Evolutionary conservation across 2,113 vertebrate genomes (phyloP), one percentile per base, ranked within the genome.

Genomic region (Acrocephalus kingi): DNA sequence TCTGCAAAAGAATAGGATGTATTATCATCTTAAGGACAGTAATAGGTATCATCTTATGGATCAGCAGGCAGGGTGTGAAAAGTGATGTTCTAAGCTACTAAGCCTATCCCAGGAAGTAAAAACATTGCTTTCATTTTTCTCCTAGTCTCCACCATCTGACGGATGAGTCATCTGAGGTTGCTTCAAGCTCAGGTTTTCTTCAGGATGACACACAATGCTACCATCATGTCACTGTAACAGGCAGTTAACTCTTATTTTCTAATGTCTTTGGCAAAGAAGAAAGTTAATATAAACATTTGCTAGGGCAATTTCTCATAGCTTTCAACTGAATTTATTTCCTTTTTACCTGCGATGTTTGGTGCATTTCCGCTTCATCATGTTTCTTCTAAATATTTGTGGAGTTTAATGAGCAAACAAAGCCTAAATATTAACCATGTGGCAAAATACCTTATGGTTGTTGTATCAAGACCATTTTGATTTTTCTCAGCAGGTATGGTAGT

Each of bases 151-250:
- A 96, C 96, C 95, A 96, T 94, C 95, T 96, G 96, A 97, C 68
- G 93, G 96, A 90, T 97, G 96, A 96, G 95, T 96, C 95, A 96
- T 95, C 96, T 97, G 96, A 96, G 96, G 96, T 97, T 97, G 96
- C 94, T 96, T n/a, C 96, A 97, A 96, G 93, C 94, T 97, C 93
- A 96, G 96, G 94, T 96, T 97, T 96, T 96, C 96, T 92, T 96
- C 96, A 97, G 92, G 96, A 96, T 96, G 95, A 92, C 93, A 97
- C 93, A 92, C 94, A 97, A 87, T 96, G 94, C 94, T 96, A 91
- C 96, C 94, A 94, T 87, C 94, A 90, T 97, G 93, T 96, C 92
- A 96, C 95, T 96, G 95, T 97, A 96, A 97, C 96, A 96, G 96
- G 94, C 96, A 97, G 96, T 94, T 97, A 96, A 96, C 80, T 93